phyloP scores from a whole-genome alignment of 92 coral and sea anemone species.

The Palythoa caribaeorum region DNA sequence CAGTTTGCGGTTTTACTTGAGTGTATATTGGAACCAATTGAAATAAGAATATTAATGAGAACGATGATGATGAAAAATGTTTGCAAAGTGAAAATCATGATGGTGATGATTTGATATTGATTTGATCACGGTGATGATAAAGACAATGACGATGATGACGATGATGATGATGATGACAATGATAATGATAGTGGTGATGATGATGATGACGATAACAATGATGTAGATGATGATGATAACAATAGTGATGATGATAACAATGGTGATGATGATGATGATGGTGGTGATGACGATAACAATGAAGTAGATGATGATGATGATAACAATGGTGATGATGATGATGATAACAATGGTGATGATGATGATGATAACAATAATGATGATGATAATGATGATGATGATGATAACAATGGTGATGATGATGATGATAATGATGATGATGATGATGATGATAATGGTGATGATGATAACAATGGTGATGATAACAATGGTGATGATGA shows the following conservation, averaged over 20 bases:
- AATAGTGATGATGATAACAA: neutral
- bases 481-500: too few relatives aligned
- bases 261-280: neutral
- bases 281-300: neutral
- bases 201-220: neutral
- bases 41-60: too few relatives aligned
- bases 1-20: neutral
- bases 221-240: neutral
- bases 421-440: neutral
- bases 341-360: neutral
- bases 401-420: neutral
- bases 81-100: too few relatives aligned
- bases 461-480: neutral
- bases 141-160: too few relatives aligned
- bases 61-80: too few relatives aligned
- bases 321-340: neutral
- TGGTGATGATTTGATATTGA: too few relatives aligned
- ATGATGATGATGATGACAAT: neutral
- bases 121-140: too few relatives aligned
- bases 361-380: neutral
- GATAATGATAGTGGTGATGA: neutral
- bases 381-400: neutral
- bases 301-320: neutral
- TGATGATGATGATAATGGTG: neutral
- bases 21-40: neutral